Percentiles rank a stretch among this genome's conserved stretches.
Evolutionary conservation across 2,888 invertebrate species (phyloP).

Genomic region (Steinernema hermaphroditum): DNA sequence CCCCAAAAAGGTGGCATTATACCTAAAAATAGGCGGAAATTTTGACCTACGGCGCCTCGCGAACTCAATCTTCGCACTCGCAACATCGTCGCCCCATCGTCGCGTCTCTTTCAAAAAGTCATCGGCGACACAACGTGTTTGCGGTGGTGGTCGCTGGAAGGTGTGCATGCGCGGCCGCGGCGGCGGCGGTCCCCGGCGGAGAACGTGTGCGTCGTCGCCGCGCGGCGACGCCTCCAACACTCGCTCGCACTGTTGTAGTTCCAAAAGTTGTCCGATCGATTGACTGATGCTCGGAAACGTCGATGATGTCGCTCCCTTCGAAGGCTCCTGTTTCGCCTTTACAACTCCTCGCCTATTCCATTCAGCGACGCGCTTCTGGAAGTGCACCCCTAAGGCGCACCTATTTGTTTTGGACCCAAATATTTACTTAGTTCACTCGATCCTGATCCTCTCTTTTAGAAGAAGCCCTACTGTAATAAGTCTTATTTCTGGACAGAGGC

Average conservation of each 20-base stretch:
- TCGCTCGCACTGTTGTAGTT: slow-evolving; percentile 30
- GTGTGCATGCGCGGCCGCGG: slow-evolving; percentile 3
- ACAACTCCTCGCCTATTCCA: no score
- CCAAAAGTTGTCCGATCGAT: slow-evolving; percentile 31
- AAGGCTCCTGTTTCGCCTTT: background rate
- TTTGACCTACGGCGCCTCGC: background rate
- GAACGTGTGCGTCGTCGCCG: background rate
- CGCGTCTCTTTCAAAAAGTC: background rate
- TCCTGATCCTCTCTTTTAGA: no score
- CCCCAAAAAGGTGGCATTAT: no score
- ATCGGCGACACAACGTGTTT: background rate
- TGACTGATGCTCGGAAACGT: slow-evolving; percentile 6
- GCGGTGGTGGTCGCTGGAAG: background rate
- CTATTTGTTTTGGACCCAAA: no score
- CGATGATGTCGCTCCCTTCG: background rate
- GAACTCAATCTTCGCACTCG: background rate
- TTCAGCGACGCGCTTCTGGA: no score
- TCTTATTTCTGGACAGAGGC: no score
- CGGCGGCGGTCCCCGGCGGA: background rate
- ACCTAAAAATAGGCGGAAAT: background rate
- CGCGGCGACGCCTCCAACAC: slow-evolving; percentile 18
- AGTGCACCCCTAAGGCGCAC: no score
- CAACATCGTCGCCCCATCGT: background rate
- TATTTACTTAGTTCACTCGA: no score
- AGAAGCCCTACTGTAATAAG: no score